Base-by-base conservation (phyloP, 2,113 vertebrate genomes). In the Gasterosteus nipponicus region DNA sequence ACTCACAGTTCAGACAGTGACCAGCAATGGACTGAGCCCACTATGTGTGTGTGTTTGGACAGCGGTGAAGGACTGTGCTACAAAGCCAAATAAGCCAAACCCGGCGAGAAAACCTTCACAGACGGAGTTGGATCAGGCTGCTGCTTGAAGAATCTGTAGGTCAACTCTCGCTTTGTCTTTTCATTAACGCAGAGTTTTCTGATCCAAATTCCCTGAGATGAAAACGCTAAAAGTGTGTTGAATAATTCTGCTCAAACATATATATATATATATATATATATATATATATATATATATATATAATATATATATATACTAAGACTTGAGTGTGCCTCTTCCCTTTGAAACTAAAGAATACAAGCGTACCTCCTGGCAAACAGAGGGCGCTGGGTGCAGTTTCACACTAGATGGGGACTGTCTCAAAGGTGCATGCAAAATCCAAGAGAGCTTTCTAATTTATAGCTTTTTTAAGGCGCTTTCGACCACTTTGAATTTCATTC, bases 1-100 rank as follows among this genome's bases (percentile, higher is more conserved):
- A 89, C 77, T 90, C 85, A 87, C 56, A 59, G 81, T 47, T 69
- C 59, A 84, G 86, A 84, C 89, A 85, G 79, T 68, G 31, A 66
- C 63, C 70, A 63, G 49, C 73, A 76, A 76, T 82, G 54, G 60
- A 61, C 69, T 75, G 61, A 39, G 56, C 47, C 49, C 29, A 80
- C 1, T 46, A 16, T 54, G 56, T 68, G 64, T 53, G 58, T 70
- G 79, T 56, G 47, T 65, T 38, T 44, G 69, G 68, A 76, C 76
- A 79, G 59, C 5, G 7, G 16, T 58, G 63, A 66, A 68, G 11
- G 49, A 78, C 71, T 74, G 68, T 46, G 44, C 53, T 57, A 33
- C 47, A 18, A 78, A 61, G 69, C 73, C 63, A 72, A 68, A 86
- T 16, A 79, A 59, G 60, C 46, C 69, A 77, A 12, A 56, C 68